A percentile compares a stretch with the other conserved stretches of the same genome.
These are phyloP conservation scores for Euzetes globulus DNA, from an alignment of 2,888 invertebrate genomes.

Conservation along the genomic window DNA sequence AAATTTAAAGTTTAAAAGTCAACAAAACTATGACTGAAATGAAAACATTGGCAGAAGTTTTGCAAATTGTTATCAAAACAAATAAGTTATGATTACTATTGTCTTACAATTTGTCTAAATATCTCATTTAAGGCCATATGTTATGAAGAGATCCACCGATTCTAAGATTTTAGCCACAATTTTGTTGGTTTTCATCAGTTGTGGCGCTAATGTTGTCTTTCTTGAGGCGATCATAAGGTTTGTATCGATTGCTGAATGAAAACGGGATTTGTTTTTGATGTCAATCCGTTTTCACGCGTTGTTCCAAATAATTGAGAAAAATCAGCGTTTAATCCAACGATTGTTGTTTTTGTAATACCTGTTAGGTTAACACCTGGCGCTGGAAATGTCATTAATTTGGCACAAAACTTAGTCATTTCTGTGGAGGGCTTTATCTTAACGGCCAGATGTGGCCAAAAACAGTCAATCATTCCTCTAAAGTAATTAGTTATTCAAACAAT, in stretches of 20 bases:
- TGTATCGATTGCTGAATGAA: conserved; percentile 35
- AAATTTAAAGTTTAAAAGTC: not conserved
- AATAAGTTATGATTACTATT: not conserved
- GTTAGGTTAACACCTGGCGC: conserved; percentile 59
- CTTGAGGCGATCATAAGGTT: conserved; percentile 39
- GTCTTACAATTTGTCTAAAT: not conserved
- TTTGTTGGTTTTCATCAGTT: conserved; percentile 30
- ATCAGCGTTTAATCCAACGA: not conserved
- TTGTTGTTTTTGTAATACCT: not conserved
- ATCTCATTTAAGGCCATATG: too few species aligned
- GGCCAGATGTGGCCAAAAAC: conserved; percentile 68
- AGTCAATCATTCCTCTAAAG: conserved; percentile 58
- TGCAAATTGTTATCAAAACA: not conserved
- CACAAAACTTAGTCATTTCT: conserved; percentile 85
- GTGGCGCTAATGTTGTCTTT: conserved; percentile 35
- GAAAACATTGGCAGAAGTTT: not conserved
- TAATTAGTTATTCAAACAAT: conserved; percentile 43
- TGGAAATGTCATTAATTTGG: conserved; percentile 90
- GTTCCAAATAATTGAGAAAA: not conserved
- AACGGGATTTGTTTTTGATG: not conserved
- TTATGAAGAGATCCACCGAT: not conserved
- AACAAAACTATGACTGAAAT: not conserved
- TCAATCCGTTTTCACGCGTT: not conserved
- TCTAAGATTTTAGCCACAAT: conserved; percentile 3
- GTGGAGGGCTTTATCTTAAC: conserved; percentile 74